A percentile compares a stretch with the other conserved stretches of the same genome.
phyloP scores from a whole-genome alignment of 2,113 vertebrate genomes.

The Oreotrochilus melanogaster region DNA sequence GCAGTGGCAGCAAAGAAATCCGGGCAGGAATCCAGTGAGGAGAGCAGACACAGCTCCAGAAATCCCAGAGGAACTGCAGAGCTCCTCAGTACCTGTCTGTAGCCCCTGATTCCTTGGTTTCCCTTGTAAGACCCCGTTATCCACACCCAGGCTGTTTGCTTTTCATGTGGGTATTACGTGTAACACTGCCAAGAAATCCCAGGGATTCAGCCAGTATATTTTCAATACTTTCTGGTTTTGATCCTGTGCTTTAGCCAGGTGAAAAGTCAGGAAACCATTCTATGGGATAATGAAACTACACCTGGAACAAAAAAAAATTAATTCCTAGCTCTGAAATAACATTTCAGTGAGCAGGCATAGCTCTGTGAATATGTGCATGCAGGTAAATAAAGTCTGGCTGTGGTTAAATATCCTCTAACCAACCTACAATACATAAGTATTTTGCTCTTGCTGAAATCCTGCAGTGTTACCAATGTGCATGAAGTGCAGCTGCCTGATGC shows the following conservation, averaged over 20 bases:
- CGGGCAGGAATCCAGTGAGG: background rate
- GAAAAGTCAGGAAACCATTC: conserved; percentile 2
- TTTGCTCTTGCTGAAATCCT: background rate
- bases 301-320: background rate
- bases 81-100: conserved; percentile 30
- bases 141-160: conserved; percentile 47
- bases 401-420: background rate
- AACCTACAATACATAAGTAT: background rate
- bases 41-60: background rate
- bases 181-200: conserved; percentile 42
- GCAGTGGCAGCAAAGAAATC: background rate
- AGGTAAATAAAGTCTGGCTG: background rate
- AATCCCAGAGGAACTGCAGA: background rate
- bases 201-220: conserved; percentile 32
- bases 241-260: background rate
- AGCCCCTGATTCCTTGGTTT: conserved; percentile 30
- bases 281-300: background rate
- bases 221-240: background rate
- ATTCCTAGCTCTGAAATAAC: background rate
- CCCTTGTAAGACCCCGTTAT: conserved; percentile 53
- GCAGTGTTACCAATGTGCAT: background rate
- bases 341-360: background rate
- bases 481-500: background rate
- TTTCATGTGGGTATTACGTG: conserved; percentile 48
- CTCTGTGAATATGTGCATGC: background rate